These are phyloP conservation scores for Cosmia pyralina DNA, from an alignment of 2,888 invertebrate genomes.

Conservation along the genomic window DNA sequence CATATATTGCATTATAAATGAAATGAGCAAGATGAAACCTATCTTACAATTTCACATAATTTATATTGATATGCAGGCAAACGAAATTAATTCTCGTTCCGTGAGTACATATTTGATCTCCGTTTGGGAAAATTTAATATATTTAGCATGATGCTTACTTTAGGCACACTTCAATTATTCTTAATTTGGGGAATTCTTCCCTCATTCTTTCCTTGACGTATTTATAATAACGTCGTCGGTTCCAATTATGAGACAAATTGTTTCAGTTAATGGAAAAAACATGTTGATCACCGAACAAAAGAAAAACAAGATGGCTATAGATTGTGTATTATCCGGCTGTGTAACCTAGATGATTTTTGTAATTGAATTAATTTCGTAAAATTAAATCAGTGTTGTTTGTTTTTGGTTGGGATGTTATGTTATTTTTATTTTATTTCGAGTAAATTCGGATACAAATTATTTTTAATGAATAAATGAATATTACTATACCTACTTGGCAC, in stretches of 20 bases:
- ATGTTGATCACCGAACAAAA: background rate
- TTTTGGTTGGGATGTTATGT: too few relatives aligned
- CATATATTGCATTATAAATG: too few relatives aligned
- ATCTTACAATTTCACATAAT: conserved; percentile 10
- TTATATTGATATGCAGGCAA: conserved; percentile 5
- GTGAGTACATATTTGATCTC: conserved; percentile 23
- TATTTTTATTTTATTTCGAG: too few relatives aligned
- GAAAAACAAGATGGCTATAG: background rate
- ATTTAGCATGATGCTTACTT: background rate
- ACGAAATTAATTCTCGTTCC: conserved; percentile 30
- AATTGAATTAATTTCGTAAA: background rate
- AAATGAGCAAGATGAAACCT: conserved; percentile 9
- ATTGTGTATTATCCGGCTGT: background rate
- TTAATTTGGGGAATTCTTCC: conserved; percentile 20
- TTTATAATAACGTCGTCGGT: conserved; percentile 25
- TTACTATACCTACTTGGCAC: too few relatives aligned
- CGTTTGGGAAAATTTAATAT: conserved; percentile 24
- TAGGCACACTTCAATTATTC: conserved; percentile 12
- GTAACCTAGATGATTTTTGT: background rate
- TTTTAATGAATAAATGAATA: too few relatives aligned
- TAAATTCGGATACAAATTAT: too few relatives aligned
- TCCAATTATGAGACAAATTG: conserved; percentile 3
- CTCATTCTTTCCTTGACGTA: background rate
- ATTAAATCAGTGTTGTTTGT: background rate
- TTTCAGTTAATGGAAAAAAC: background rate